Percentiles rank a stretch among this genome's conserved stretches.
These are phyloP conservation scores for Phortica variegata DNA, from an alignment of 1,140 invertebrate genomes.

Conservation along the genomic window DNA sequence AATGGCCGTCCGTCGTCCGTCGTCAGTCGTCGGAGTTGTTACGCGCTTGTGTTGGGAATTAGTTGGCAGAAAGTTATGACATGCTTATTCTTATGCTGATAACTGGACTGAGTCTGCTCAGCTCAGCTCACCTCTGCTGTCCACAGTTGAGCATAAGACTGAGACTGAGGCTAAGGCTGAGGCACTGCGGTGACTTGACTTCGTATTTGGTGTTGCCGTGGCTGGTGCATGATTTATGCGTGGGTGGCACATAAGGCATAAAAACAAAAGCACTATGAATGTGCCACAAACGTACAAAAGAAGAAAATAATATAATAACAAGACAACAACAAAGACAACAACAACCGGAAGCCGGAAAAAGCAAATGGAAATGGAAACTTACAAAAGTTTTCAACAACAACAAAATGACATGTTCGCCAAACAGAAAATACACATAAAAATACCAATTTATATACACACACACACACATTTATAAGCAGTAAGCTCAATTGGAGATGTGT, in stretches of 20 bases:
- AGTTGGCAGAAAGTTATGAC: no score
- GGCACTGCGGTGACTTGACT: conserved; percentile 1
- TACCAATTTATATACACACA: conserved; percentile 1
- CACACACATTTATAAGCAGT: background rate
- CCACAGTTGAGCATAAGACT: background rate
- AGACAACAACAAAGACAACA: background rate
- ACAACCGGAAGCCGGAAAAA: no score
- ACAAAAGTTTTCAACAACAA: conserved; percentile 9
- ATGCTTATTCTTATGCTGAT: no score
- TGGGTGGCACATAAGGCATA: background rate
- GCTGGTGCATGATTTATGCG: conserved; percentile 45
- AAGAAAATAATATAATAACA: background rate
- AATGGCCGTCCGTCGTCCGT: no score
- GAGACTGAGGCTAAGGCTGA: conserved; percentile 46
- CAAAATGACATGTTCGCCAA: background rate
- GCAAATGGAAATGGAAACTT: background rate
- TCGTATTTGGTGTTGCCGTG: conserved; percentile 29
- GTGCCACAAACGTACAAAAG: conserved; percentile 22
- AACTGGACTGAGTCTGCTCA: background rate
- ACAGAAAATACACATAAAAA: background rate
- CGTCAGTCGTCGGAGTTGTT: background rate
- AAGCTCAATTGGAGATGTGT: background rate
- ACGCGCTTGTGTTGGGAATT: conserved; percentile 1
- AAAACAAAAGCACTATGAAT: conserved; percentile 19
- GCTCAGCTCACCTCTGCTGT: background rate